These are phyloP conservation scores for Thymallus thymallus DNA, from an alignment of 2,113 vertebrate genomes.

Conservation along the genomic window DNA sequence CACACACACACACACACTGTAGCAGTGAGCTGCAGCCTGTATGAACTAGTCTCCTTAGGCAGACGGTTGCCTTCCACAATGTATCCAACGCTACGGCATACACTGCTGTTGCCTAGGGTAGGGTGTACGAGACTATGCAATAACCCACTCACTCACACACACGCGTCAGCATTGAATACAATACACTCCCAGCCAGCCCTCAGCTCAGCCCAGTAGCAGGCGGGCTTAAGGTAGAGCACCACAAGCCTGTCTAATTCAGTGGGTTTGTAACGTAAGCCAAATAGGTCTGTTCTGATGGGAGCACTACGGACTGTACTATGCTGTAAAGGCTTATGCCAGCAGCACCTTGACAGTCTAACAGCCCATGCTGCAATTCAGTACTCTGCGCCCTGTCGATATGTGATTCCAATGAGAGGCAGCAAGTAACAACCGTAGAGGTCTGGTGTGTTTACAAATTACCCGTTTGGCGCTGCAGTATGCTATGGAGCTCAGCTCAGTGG, in stretches of 20 bases:
- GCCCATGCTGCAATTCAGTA: background rate
- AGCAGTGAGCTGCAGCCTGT: constrained; percentile 5
- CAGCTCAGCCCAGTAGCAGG: constrained; percentile 18
- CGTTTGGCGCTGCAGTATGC: constrained; percentile 37
- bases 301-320: constrained; percentile 39
- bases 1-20: background rate
- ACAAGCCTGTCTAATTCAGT: constrained; percentile 57
- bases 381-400: constrained; percentile 3
- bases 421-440: constrained; percentile 22
- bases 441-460: constrained; percentile 50
- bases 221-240: constrained; percentile 40
- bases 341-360: constrained; percentile 12
- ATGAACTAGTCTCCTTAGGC: no score
- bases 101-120: no score
- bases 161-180: constrained; percentile 46
- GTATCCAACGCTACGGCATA: no score
- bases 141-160: constrained; percentile 31
- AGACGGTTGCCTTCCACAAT: no score
- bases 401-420: constrained; percentile 49
- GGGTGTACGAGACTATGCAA: constrained; percentile 19
- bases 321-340: constrained; percentile 44
- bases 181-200: constrained; percentile 4
- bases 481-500: constrained; percentile 21
- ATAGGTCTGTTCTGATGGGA: constrained; percentile 67
- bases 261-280: constrained; percentile 67